phyloP scores from a whole-genome alignment of 2,888 invertebrate genomes.

The Neocrepidodera transversa region DNA sequence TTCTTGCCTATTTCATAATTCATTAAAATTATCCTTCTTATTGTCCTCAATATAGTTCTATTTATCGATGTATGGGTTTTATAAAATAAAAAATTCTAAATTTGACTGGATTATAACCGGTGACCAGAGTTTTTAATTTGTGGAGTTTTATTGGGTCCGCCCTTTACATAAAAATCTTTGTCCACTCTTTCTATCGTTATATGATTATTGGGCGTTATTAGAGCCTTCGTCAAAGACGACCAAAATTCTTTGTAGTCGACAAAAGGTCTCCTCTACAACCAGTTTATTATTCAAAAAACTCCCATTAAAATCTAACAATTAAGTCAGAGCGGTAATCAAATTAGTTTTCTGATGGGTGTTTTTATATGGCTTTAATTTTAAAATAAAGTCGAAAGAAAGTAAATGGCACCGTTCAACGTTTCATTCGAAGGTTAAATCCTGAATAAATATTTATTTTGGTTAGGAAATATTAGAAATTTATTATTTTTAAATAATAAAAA shows the following conservation, averaged over 20 bases:
- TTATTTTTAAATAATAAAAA: too few species aligned
- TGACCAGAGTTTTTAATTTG: constrained; percentile 16
- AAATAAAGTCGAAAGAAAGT: constrained; percentile 10
- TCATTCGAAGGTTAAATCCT: too few species aligned
- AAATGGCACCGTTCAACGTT: too few species aligned
- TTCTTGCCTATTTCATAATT: too few species aligned
- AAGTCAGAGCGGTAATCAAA: constrained; percentile 23
- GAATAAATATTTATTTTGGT: too few species aligned
- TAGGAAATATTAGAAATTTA: too few species aligned
- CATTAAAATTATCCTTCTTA: too few species aligned
- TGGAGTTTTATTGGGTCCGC: constrained; percentile 24
- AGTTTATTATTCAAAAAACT: constrained; percentile 26
- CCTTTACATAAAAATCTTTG: constrained; percentile 27
- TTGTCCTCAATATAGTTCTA: too few species aligned
- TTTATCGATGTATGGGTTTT: too few species aligned
- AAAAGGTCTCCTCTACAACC: constrained; percentile 20
- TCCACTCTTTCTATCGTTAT: constrained; percentile 28
- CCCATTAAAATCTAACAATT: constrained; percentile 24
- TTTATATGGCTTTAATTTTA: constrained; percentile 11
- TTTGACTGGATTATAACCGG: constrained; percentile 12
- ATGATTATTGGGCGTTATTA: constrained; percentile 30
- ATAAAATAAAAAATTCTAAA: too few species aligned
- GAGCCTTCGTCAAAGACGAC: constrained; percentile 25
- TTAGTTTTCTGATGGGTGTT: constrained; percentile 19
- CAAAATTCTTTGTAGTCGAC: constrained; percentile 26